A percentile compares a stretch with the other conserved stretches of the same genome.
Evolutionary conservation across 2,113 vertebrate genomes (phyloP).

Genomic region (Tamias sibiricus): DNA sequence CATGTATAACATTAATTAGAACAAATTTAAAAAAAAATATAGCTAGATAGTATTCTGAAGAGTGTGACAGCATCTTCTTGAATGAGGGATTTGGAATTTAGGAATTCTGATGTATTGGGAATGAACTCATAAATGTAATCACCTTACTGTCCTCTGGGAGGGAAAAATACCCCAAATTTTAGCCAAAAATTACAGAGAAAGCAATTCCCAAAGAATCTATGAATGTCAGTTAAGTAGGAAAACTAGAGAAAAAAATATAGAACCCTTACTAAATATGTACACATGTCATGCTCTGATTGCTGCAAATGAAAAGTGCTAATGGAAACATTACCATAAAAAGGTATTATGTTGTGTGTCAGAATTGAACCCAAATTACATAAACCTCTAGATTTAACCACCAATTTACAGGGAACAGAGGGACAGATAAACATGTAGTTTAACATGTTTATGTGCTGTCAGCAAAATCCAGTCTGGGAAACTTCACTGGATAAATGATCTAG

Average conservation of each 20-base stretch:
- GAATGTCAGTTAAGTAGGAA: background rate
- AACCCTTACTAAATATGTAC: background rate
- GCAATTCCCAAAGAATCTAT: background rate
- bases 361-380: background rate
- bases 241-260: background rate
- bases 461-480: background rate
- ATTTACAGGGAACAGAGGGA: background rate
- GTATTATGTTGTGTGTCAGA: background rate
- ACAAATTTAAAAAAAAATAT: background rate
- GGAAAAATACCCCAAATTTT: background rate
- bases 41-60: background rate
- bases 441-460: too few species aligned
- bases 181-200: background rate
- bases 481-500: background rate
- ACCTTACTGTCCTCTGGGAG: background rate
- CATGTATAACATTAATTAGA: too few species aligned
- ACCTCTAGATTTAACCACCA: background rate
- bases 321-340: background rate
- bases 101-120: background rate
- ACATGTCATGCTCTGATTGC: background rate
- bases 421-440: background rate
- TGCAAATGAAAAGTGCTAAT: background rate
- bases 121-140: background rate
- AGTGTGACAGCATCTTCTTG: background rate
- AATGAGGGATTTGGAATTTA: background rate